Evolutionary conservation across 35 echinoderm and acorn worm species (phyloP).

Genomic region (Amphiura filiformis): DNA sequence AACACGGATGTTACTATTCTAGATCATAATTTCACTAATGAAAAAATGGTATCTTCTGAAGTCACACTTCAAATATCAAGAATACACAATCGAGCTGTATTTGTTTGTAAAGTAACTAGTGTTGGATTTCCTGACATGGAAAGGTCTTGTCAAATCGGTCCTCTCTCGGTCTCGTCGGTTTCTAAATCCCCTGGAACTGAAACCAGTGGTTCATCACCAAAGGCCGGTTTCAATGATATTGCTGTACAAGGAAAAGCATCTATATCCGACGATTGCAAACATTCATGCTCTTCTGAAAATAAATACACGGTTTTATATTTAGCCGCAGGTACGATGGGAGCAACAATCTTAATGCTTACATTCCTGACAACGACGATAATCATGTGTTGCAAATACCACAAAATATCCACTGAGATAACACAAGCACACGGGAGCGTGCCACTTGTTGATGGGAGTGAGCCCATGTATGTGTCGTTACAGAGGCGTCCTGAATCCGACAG

Average conservation of each 20-base stretch:
- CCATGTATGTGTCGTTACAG: too few relatives aligned
- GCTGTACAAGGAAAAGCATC: background rate
- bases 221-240: too few relatives aligned
- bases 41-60: background rate
- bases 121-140: background rate
- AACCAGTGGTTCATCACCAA: background rate
- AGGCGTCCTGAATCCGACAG: too few relatives aligned
- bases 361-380: background rate
- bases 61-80: background rate
- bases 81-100: background rate
- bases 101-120: background rate
- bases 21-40: background rate
- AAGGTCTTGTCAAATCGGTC: background rate
- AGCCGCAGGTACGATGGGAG: background rate
- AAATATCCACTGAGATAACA: background rate
- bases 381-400: background rate
- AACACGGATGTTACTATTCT: background rate
- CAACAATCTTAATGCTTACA: background rate
- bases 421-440: background rate
- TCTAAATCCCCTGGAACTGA: too few relatives aligned
- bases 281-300: background rate
- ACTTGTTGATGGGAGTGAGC: background rate
- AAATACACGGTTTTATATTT: background rate
- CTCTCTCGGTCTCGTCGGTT: background rate
- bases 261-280: background rate